phyloP scores from a whole-genome alignment of 1,140 invertebrate species.

The Drosophila seguyi region DNA sequence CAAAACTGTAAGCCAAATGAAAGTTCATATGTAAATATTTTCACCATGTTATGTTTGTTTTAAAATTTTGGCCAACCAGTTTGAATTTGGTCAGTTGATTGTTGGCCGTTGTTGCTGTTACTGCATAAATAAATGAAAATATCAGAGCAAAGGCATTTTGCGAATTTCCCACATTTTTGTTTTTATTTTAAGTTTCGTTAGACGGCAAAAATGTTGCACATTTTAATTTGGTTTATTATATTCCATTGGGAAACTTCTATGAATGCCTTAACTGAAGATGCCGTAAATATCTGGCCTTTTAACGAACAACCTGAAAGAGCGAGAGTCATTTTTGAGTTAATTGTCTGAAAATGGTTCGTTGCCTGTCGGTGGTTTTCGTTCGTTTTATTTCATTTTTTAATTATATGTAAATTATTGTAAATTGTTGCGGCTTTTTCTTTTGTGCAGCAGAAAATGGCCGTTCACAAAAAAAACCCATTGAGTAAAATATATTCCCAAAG shows the following conservation, averaged over 20 bases:
- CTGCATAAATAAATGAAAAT: conserved; percentile 48
- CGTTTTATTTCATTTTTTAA: conserved; percentile 55
- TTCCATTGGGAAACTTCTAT: conserved; percentile 10
- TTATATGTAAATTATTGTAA: conserved; percentile 76
- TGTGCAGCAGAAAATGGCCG: conserved; percentile 14
- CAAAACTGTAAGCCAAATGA: conserved; percentile 53
- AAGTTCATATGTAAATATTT: conserved; percentile 80
- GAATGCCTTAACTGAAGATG: conserved; percentile 1
- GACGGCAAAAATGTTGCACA: conserved; percentile 6
- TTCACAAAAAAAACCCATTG: conserved; percentile 3
- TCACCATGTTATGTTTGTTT: conserved; percentile 65
- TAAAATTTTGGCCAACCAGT: conserved; percentile 57
- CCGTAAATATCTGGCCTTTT: conserved; percentile 24
- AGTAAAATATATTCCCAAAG: not conserved
- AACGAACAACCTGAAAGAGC: conserved; percentile 26
- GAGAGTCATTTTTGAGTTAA: conserved; percentile 62
- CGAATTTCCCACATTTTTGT: conserved; percentile 14
- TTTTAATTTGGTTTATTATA: conserved; percentile 55
- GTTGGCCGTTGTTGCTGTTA: conserved; percentile 38
- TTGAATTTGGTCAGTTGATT: conserved; percentile 71
- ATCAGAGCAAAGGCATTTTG: not conserved
- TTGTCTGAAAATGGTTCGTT: conserved; percentile 59
- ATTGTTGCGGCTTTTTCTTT: conserved; percentile 66
- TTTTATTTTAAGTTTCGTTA: not conserved
- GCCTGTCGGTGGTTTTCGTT: conserved; percentile 25